A percentile compares a stretch with the other conserved stretches of the same genome.
phyloP scores from a whole-genome alignment of 2,888 invertebrate genomes.

The Tetheella fluctuosa region DNA sequence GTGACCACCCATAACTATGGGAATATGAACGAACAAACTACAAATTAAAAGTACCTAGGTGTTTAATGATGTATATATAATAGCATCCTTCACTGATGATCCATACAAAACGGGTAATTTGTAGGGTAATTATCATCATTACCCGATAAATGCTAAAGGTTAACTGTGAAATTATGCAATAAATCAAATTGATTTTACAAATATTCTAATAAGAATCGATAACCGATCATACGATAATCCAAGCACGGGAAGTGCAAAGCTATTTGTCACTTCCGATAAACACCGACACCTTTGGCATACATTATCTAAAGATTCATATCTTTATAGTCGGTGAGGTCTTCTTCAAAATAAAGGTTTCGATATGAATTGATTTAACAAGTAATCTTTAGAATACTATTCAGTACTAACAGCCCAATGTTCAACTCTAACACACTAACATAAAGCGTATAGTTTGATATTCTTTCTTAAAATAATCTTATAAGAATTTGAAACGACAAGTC shows the following conservation, averaged over 20 bases:
- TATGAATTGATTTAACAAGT: too few species aligned
- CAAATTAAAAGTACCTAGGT: background rate
- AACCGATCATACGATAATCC: slow-evolving; percentile 11
- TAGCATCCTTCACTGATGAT: background rate
- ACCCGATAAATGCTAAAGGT: background rate
- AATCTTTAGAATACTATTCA: too few species aligned
- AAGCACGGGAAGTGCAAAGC: slow-evolving; percentile 5
- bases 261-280: slow-evolving; percentile 7
- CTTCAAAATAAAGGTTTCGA: background rate
- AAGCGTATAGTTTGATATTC: too few species aligned
- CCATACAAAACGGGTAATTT: slow-evolving; percentile 4
- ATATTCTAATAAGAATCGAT: background rate
- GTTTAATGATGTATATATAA: background rate
- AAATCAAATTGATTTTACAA: background rate
- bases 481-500: too few species aligned
- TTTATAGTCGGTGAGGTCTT: background rate
- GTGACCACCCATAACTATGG: background rate
- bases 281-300: slow-evolving; percentile 8
- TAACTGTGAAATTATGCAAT: background rate
- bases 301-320: background rate
- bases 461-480: too few species aligned
- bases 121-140: slow-evolving; percentile 1
- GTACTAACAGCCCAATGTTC: too few species aligned
- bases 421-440: too few species aligned
- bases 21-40: background rate